These are phyloP conservation scores for Anadara kagoshimensis DNA, from an alignment of 1,140 invertebrate genomes.

Conservation along the genomic window DNA sequence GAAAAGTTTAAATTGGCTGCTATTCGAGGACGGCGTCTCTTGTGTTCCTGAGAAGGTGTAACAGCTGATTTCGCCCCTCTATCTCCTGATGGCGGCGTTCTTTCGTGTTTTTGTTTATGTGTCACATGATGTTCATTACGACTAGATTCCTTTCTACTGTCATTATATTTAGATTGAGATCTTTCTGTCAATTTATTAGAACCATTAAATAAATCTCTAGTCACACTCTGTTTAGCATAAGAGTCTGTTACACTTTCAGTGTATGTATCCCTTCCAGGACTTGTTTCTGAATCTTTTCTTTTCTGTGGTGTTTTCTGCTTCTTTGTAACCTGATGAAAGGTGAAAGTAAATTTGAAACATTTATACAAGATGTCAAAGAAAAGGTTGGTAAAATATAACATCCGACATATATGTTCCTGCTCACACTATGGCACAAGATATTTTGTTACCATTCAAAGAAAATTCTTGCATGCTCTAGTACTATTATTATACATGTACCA, in stretches of 20 bases:
- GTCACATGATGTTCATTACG: conserved; percentile 1
- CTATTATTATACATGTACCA: too few species aligned
- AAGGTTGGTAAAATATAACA: neutral
- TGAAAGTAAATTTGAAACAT: neutral
- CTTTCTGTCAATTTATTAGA: neutral
- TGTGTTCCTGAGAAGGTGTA: conserved; percentile 1
- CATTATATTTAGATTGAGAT: neutral
- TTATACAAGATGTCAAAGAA: neutral
- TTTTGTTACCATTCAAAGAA: too few species aligned
- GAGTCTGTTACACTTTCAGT: neutral
- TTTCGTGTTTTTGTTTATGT: conserved; percentile 2
- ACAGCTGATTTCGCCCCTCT: neutral
- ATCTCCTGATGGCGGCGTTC: conserved; percentile 9
- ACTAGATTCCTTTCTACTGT: neutral
- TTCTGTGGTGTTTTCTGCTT: conserved; percentile 36
- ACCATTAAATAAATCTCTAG: neutral
- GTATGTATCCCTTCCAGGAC: neutral
- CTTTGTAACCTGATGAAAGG: conserved; percentile 18
- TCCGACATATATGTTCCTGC: neutral
- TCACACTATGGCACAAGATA: neutral
- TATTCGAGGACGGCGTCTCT: conserved; percentile 44
- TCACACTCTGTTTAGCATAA: neutral
- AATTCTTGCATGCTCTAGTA: too few species aligned
- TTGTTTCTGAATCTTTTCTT: neutral
- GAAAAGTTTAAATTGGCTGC: conserved; percentile 45